Percentiles rank a stretch among this genome's conserved stretches.
Conservation (phyloP, 2,113 vertebrate genomes). For the Ardeotis arabs region DNA sequence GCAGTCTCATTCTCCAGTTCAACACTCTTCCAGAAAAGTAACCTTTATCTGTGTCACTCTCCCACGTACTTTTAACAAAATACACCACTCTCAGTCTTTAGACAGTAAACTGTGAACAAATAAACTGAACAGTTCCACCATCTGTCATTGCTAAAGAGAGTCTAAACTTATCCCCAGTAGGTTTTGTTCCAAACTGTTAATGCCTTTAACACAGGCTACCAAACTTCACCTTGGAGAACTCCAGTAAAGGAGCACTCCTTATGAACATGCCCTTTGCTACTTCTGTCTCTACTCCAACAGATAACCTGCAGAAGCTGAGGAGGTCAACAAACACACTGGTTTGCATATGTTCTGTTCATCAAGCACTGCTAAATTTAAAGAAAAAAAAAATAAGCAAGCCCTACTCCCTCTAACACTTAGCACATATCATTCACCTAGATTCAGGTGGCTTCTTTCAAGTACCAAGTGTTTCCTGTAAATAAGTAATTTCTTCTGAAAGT, state of each 20-base stretch:
- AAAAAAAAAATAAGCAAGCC: neutral
- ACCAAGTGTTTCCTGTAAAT: neutral
- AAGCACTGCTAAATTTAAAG: neutral
- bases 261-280: neutral
- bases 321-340: neutral
- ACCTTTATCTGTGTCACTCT: neutral
- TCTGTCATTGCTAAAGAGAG: neutral
- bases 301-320: neutral
- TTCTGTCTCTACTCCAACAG: neutral
- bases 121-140: neutral
- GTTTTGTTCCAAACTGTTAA: neutral
- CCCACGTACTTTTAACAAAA: neutral
- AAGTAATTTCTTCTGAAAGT: neutral
- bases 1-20: neutral
- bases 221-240: neutral
- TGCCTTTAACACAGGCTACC: accelerated
- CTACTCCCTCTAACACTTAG: neutral
- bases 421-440: neutral
- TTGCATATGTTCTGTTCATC: neutral
- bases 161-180: neutral
- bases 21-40: neutral
- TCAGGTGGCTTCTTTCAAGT: neutral
- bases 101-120: constrained; percentile 2
- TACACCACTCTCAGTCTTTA: neutral
- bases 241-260: neutral